Evolutionary conservation across 2,888 invertebrate species (phyloP), one percentile per base, ranked within the genome.

Genomic region (Girardia tigrina): DNA sequence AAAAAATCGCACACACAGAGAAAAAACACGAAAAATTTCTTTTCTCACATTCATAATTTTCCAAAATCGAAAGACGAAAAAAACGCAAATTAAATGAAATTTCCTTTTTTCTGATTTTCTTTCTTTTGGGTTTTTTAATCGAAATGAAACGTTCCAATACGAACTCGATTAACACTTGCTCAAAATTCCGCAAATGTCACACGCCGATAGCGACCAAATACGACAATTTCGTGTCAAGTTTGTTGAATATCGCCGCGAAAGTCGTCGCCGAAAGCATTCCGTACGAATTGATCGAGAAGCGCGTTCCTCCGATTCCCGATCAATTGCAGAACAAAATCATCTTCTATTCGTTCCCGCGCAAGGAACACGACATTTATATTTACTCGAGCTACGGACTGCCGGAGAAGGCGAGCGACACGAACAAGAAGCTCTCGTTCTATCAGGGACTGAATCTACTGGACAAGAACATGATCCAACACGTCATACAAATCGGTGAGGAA

Each of bases 311-410:
- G 81, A 91, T 91, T 84, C 91, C 91, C 79, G 91, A 91, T 84
- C 91, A 91, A 79, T 91, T 91, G 84, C 91, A 91, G 85, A 88
- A 90, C 80, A 88, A 90, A 82, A 90, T 91, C 84, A 90, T 91
- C 82, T 91, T 88, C 87, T 91, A 91, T 90, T 90, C 91, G 79
- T 91, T 91, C 86, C 91, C 91, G 80, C 86, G 91, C 81, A 90
- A 91, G 83, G 91, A 91, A 85, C 87, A 89, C 82, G 91, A 91
- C 86, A 91, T 91, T 84, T 90, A 90, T 86, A 91, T 91, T 90
- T 91, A 91, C 86, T 90, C 90, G 84, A 56, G 56, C 23, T 56
- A 56, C 23, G 56, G 56, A 56, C 23, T 56, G 23, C 56, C n/a
- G 23, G 56, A 56, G n/a, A 56, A 56, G n/a, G 56, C 56, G 20